Evolutionary conservation across 64 coral and sea anemone genomes (phyloP).

Genomic region (Pachyseris speciosa): DNA sequence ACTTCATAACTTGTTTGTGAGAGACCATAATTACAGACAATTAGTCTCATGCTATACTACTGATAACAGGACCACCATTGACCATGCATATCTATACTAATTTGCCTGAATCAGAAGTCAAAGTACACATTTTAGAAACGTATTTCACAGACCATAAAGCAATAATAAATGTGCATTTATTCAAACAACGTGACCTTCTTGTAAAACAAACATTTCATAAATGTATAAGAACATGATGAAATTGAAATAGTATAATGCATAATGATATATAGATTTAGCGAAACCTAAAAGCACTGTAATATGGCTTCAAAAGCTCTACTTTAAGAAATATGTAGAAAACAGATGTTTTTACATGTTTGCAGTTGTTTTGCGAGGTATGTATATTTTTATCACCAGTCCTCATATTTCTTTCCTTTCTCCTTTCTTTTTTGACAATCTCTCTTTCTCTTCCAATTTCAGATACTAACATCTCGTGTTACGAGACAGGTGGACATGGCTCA

Average conservation of each 20-base stretch:
- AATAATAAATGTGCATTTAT: not conserved
- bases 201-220: constrained; percentile 19
- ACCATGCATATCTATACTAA: too few species aligned
- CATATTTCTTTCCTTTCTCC: constrained; percentile 16
- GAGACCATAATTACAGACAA: too few species aligned
- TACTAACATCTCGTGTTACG: not conserved
- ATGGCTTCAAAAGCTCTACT: constrained; percentile 7
- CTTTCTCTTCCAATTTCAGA: constrained; percentile 23
- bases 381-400: constrained; percentile 19
- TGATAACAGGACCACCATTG: too few species aligned
- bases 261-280: constrained; percentile 10
- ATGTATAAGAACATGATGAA: constrained; percentile 6
- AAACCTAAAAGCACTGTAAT: constrained; percentile 3
- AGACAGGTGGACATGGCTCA: constrained; percentile 4
- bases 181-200: constrained; percentile 19
- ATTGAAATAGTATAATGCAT: constrained; percentile 8
- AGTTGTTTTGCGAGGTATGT: constrained; percentile 10
- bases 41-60: too few species aligned
- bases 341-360: constrained; percentile 9
- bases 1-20: too few species aligned
- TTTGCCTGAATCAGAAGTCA: too few species aligned
- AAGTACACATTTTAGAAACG: too few species aligned
- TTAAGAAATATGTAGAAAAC: constrained; percentile 14
- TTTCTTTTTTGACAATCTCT: constrained; percentile 17
- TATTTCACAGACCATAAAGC: too few species aligned